Evolutionary conservation across 2,113 vertebrate species (phyloP).

Genomic region (Triplophysa dalaica): DNA sequence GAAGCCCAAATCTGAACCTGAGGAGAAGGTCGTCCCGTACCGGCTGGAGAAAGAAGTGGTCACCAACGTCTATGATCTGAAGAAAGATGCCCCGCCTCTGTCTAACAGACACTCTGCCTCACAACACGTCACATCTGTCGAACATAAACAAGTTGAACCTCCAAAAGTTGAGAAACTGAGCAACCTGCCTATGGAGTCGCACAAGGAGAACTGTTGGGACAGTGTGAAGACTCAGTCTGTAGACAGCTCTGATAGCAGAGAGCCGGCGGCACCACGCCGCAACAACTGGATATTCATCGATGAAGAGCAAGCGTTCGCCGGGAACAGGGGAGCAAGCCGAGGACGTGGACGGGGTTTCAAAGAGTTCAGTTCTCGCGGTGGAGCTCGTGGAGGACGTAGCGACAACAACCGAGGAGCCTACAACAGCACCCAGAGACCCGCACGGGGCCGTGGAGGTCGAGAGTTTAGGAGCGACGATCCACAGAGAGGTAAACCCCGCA

Average conservation of each 20-base stretch:
- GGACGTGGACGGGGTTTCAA: constrained; percentile 86
- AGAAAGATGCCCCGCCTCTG: constrained; percentile 73
- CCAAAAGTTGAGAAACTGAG: constrained; percentile 69
- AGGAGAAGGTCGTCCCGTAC: constrained; percentile 75
- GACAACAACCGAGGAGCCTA: constrained; percentile 68
- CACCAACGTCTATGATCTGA: constrained; percentile 73
- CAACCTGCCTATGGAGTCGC: constrained; percentile 72
- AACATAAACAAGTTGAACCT: constrained; percentile 73
- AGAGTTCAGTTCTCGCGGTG: constrained; percentile 87
- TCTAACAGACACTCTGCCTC: constrained; percentile 66
- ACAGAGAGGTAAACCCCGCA: constrained; percentile 83
- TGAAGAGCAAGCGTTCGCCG: constrained; percentile 93
- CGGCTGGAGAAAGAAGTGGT: constrained; percentile 78
- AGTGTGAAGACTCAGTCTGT: constrained; percentile 67
- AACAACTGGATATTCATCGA: constrained; percentile 99
- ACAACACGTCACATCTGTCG: constrained; percentile 55
- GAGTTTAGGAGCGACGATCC: constrained; percentile 86
- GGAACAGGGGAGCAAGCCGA: constrained; percentile 79
- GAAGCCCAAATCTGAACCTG: constrained; percentile 84
- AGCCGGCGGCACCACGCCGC: constrained; percentile 79
- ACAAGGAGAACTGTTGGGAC: constrained; percentile 80
- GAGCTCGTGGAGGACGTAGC: constrained; percentile 67
- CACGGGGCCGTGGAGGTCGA: constrained; percentile 78
- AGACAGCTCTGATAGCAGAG: constrained; percentile 69
- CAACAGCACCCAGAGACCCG: constrained; percentile 70